Evolutionary conservation across 1,140 invertebrate genomes (phyloP).

Genomic region (Zaprionus kolodkinae): DNA sequence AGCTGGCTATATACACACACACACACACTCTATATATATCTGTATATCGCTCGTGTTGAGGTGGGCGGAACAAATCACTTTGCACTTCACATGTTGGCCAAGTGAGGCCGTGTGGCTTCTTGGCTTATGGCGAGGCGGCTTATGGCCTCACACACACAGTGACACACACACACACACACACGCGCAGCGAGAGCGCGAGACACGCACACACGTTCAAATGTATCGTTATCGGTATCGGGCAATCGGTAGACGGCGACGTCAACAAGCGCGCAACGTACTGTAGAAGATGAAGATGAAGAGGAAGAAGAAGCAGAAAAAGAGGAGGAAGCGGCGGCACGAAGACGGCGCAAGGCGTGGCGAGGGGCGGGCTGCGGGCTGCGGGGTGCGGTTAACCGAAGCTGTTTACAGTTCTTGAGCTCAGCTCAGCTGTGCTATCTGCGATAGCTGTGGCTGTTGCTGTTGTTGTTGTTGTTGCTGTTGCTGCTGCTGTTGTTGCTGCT

Average conservation of each 20-base stretch:
- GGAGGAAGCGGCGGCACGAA: constrained; percentile 5
- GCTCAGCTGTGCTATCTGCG: constrained; percentile 48
- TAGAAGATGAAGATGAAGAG: neutral
- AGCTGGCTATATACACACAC: constrained; percentile 1
- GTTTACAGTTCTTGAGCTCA: constrained; percentile 71
- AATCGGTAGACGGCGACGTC: constrained; percentile 24
- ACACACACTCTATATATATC: constrained; percentile 20
- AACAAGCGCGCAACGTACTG: constrained; percentile 59
- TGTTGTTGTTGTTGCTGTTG: constrained; percentile 22
- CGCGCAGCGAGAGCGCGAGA: neutral
- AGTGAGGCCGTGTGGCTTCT: constrained; percentile 7
- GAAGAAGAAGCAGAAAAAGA: neutral
- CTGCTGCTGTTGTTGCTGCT: constrained; percentile 28
- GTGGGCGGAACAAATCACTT: constrained; percentile 36
- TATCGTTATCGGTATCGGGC: constrained; percentile 51
- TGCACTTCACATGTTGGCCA: constrained; percentile 50
- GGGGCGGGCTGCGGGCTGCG: neutral
- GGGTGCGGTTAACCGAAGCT: constrained; percentile 37
- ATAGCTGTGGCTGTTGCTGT: constrained; percentile 17
- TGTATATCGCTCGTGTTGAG: constrained; percentile 14
- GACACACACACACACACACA: constrained; percentile 22
- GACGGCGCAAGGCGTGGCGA: neutral
- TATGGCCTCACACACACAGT: constrained; percentile 5
- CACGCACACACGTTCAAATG: constrained; percentile 13
- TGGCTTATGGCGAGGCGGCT: constrained; percentile 9